These are phyloP conservation scores for Notothenia rossii DNA, from an alignment of 2,113 vertebrate genomes.

Conservation along the genomic window DNA sequence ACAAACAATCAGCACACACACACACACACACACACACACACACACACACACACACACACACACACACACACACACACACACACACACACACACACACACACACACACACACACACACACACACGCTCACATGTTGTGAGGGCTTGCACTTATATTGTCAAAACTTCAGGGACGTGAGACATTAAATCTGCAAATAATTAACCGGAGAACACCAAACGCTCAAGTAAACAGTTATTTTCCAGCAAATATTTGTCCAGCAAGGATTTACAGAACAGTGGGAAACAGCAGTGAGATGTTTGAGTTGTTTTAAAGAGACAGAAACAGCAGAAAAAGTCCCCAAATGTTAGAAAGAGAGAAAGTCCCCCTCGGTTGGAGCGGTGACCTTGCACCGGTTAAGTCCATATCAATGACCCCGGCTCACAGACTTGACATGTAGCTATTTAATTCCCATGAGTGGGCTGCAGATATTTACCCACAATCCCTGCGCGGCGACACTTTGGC, in stretches of 20 bases:
- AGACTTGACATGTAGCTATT: constrained; percentile 63
- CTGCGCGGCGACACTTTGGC: constrained; percentile 45
- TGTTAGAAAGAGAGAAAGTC: constrained; percentile 48
- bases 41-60: constrained; percentile 34
- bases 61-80: constrained; percentile 28
- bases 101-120: constrained; percentile 35
- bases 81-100: constrained; percentile 8
- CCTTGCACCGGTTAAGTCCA: constrained; percentile 51
- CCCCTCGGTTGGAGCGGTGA: constrained; percentile 44
- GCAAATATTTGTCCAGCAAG: constrained; percentile 39
- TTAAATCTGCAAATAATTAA: constrained; percentile 70
- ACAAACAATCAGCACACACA: constrained; percentile 61
- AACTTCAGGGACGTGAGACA: constrained; percentile 37
- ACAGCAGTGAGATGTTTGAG: constrained; percentile 34
- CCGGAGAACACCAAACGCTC: constrained; percentile 46
- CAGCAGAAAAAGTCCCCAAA: constrained; percentile 35
- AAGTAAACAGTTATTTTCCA: constrained; percentile 68
- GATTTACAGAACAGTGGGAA: constrained; percentile 55
- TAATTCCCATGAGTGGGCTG: constrained; percentile 79
- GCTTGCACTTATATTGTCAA: constrained; percentile 39
- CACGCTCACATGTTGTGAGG: constrained; percentile 24
- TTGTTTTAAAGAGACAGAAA: constrained; percentile 24
- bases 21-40: constrained; percentile 35
- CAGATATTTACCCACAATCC: constrained; percentile 82
- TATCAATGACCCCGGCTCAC: constrained; percentile 58